These are phyloP conservation scores for Sarcophilus harrisii DNA, from an alignment of 2,797 vertebrate species.

Conservation along the genomic window DNA sequence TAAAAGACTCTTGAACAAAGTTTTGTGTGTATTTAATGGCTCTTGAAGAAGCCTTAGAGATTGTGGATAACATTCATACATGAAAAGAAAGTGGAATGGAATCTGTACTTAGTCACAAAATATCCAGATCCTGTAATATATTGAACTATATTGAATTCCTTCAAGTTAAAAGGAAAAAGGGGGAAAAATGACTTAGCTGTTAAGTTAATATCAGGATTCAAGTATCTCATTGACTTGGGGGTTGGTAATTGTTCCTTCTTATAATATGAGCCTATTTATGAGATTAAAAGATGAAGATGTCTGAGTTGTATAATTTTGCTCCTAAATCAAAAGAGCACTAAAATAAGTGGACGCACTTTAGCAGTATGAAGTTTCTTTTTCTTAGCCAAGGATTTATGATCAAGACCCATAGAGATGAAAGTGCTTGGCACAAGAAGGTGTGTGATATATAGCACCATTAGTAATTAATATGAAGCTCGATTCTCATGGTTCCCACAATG, in stretches of 20 bases:
- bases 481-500: slow-evolving; percentile 30
- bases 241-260: slow-evolving; percentile 40
- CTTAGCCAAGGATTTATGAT: slow-evolving; percentile 49
- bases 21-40: background rate
- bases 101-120: background rate
- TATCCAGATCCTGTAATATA: background rate
- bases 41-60: background rate
- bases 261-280: slow-evolving; percentile 54
- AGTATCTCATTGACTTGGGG: background rate
- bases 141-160: background rate
- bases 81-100: background rate
- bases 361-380: slow-evolving; percentile 17
- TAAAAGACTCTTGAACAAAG: background rate
- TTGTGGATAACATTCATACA: background rate
- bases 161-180: background rate
- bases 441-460: slow-evolving; percentile 40
- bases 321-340: slow-evolving; percentile 45
- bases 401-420: slow-evolving; percentile 49
- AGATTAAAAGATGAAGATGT: slow-evolving; percentile 43
- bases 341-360: slow-evolving; percentile 42
- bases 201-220: background rate
- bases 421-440: slow-evolving; percentile 23
- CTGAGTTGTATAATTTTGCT: slow-evolving; percentile 49
- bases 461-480: slow-evolving; percentile 56
- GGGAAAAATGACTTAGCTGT: background rate